Base-by-base conservation (phyloP, 2,888 invertebrate species). In the Pristionchus maxplancki region DNA sequence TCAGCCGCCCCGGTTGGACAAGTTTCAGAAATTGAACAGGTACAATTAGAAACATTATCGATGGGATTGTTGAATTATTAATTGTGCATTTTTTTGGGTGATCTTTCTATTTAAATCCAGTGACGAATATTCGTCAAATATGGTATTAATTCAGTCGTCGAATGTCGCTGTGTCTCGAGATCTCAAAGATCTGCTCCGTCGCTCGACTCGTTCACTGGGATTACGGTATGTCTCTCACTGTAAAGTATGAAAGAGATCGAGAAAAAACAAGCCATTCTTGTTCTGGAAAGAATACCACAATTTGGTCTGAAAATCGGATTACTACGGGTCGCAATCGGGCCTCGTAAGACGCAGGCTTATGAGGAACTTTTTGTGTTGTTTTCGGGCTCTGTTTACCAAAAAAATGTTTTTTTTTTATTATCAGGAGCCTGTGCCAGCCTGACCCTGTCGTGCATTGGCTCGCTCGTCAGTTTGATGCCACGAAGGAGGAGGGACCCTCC, bases 21-120 rank as follows among this genome's bases (percentile, higher is more conserved):
- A 31, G 40, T 81, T 78, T 34, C 81, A 88, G 44, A 81, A 48
- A 20, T n/a, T 81, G 81, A 81, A 64, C 88, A 81, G 88, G 88
- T 88, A 53, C 5, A 20, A 20, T 58, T 58, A 34, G 9, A 20
- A 9, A n/a, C 6, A 8, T 78, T n/a, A 4, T 20, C 48, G 24
- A 17, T 71, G 6, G 34, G 44, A 71, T n/a, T n/a, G n/a, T n/a
- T n/a, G n/a, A n/a, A 4, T 34, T 44, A 4, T 48, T 20, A 81
- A n/a, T 48, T 48, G 17, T 81, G 4, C 5, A 48, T 20, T 24
- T 9, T 28, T 48, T n/a, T n/a, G n/a, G n/a, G n/a, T n/a, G n/a
- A n/a, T n/a, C n/a, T n/a, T n/a, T n/a, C n/a, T n/a, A n/a, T n/a
- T n/a, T n/a, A n/a, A n/a, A n/a, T n/a, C n/a, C n/a, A n/a, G n/a